These are phyloP conservation scores for Pollenia griseotomentosa DNA, from an alignment of 2,888 invertebrate species.

Conservation along the genomic window DNA sequence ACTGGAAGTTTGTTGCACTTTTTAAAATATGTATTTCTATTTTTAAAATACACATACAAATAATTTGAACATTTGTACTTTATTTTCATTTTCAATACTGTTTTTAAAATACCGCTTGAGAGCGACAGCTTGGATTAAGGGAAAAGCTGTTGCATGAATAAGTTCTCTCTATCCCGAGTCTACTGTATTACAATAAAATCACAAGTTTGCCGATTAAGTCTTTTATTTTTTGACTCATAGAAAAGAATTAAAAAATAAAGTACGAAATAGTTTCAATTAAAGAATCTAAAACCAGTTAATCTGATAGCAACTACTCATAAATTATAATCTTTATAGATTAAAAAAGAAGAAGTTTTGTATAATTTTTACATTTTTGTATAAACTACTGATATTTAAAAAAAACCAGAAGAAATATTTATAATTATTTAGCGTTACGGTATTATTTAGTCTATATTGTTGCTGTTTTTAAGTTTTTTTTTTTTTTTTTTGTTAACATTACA, in stretches of 20 bases:
- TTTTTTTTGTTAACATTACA: slow-evolving; percentile 51
- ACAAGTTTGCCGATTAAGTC: slow-evolving; percentile 24
- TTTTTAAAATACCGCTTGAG: background rate
- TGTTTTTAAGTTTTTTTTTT: background rate
- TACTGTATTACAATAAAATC: too few species aligned
- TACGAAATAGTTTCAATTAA: background rate
- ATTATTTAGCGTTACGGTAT: slow-evolving; percentile 5
- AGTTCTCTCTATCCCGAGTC: background rate
- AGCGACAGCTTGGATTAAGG: too few species aligned
- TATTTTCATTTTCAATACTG: background rate
- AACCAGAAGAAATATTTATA: slow-evolving; percentile 23
- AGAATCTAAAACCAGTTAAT: slow-evolving; percentile 8
- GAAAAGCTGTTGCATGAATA: too few species aligned
- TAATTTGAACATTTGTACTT: background rate
- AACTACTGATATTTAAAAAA: slow-evolving; percentile 15
- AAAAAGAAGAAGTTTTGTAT: too few species aligned
- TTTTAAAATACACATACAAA: too few species aligned
- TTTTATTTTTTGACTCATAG: background rate
- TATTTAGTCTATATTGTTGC: slow-evolving; percentile 26
- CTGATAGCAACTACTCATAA: background rate
- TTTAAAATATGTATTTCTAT: too few species aligned
- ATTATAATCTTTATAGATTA: too few species aligned
- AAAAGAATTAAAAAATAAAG: too few species aligned
- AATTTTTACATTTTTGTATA: background rate
- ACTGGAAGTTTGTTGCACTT: too few species aligned